Evolutionary conservation across 1,140 invertebrate species (phyloP).

Genomic region (Formica exsecta): DNA sequence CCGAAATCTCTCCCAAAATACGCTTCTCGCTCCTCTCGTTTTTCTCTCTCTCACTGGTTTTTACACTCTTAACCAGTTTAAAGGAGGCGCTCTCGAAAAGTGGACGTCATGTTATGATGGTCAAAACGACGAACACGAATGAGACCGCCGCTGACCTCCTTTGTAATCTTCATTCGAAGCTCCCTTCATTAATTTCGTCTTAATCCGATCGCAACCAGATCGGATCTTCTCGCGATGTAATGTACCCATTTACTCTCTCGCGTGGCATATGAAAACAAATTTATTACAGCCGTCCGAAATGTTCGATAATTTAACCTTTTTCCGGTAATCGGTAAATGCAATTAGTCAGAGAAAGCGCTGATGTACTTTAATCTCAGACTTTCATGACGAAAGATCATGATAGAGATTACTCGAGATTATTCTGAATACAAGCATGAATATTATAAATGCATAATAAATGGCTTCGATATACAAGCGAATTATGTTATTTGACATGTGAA

Average conservation of each 20-base stretch:
- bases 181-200: constrained; percentile 62
- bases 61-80: constrained; percentile 53
- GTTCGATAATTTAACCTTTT: constrained; percentile 38
- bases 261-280: constrained; percentile 36
- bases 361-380: constrained; percentile 35
- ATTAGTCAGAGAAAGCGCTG: constrained; percentile 51
- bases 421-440: neutral
- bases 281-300: constrained; percentile 29
- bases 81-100: constrained; percentile 40
- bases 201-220: constrained; percentile 71
- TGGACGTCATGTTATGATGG: constrained; percentile 60
- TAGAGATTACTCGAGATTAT: constrained; percentile 1
- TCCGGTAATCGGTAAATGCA: constrained; percentile 33
- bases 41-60: constrained; percentile 18
- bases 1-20: constrained; percentile 55
- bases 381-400: constrained; percentile 13
- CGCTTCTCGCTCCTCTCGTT: neutral
- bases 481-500: neutral
- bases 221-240: constrained; percentile 38
- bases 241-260: constrained; percentile 59
- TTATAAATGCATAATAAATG: constrained; percentile 20
- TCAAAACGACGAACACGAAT: constrained; percentile 62
- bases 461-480: constrained; percentile 1
- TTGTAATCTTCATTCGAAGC: constrained; percentile 66
- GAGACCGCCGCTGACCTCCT: constrained; percentile 73